phyloP scores from a whole-genome alignment of 2,888 invertebrate genomes.

The Leptopilina drosophilae region DNA sequence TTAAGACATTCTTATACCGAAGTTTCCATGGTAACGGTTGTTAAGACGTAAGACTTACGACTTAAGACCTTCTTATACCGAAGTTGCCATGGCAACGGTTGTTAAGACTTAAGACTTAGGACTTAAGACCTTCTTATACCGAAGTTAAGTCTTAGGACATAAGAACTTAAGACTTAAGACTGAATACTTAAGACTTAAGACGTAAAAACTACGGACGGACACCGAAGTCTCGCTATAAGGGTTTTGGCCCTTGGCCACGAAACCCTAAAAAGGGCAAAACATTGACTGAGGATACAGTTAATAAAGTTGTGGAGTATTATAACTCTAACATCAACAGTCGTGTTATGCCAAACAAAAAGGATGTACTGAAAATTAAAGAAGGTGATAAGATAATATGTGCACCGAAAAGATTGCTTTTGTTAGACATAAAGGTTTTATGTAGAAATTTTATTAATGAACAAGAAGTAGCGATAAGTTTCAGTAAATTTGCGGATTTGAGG shows the following conservation, averaged over 20 bases:
- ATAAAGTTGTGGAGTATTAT: conserved; percentile 40
- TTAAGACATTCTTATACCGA: too few species aligned
- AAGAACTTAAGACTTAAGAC: too few species aligned
- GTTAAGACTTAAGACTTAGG: too few species aligned
- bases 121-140: too few species aligned
- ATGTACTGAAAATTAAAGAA: conserved; percentile 16
- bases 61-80: too few species aligned
- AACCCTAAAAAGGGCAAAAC: neutral
- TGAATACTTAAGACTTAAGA: too few species aligned
- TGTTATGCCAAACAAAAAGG: conserved; percentile 36
- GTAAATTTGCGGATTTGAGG: neutral
- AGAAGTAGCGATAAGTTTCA: neutral
- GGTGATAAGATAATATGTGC: conserved; percentile 5
- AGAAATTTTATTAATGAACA: neutral
- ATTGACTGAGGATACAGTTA: neutral
- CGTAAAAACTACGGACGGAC: too few species aligned
- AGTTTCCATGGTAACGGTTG: too few species aligned
- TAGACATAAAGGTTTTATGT: neutral
- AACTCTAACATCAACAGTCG: conserved; percentile 38
- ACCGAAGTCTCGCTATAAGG: too few species aligned
- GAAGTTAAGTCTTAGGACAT: too few species aligned
- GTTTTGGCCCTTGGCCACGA: neutral
- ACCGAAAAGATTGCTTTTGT: conserved; percentile 39
- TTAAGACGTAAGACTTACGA: too few species aligned
- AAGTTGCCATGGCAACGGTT: too few species aligned